Evolutionary conservation across 2,113 vertebrate species (phyloP), one percentile per base, ranked within the genome.

Genomic region (Gallinago media): DNA sequence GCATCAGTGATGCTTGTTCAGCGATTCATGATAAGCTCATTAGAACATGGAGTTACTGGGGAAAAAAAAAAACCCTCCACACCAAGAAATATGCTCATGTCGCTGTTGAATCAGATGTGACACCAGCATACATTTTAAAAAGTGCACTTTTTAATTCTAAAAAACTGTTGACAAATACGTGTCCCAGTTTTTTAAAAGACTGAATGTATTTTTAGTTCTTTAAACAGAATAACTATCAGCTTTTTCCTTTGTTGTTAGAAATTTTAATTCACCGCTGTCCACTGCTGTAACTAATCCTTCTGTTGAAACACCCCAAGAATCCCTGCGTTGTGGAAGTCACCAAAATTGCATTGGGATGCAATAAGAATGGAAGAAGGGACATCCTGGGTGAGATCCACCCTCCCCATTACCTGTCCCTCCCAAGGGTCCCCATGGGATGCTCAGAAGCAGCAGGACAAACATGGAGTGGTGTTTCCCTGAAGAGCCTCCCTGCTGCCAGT

Each of bases 121-220:
- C 79, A 74, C 26, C 47, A 84, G 38, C 42, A 52, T 27, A 9
- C 61, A 71, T 87, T 86, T 83, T 78, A 40, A 81, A 88, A 92
- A 27, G 47, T 59, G 58, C 47, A 87, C 67, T 78, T 89, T 83
- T 86, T 29, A 91, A 89, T 92, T 47, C 65, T 49, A 72, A 91
- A 77, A 54, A 61, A 36, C 8, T 80, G 36, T 84, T 94, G 83
- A 88, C 72, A 91, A 86, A 94, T 49, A 67, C 0, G 0, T 68
- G 89, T 59, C 91, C 93, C 66, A 95, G 79, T 63, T 96, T 86
- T 88, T 44, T 32, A 15, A 71, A 78, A 80, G 61, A 21, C 34
- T 63, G 83, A 59, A 75, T 0, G 0, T 68, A 78, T 42, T 85
- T 84, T 78, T 68, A 90, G 76, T 81, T 74, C 56, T 78, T 50